These are phyloP conservation scores for Psix sp. DNA, from an alignment of 1,140 invertebrate genomes.

Conservation along the genomic window DNA sequence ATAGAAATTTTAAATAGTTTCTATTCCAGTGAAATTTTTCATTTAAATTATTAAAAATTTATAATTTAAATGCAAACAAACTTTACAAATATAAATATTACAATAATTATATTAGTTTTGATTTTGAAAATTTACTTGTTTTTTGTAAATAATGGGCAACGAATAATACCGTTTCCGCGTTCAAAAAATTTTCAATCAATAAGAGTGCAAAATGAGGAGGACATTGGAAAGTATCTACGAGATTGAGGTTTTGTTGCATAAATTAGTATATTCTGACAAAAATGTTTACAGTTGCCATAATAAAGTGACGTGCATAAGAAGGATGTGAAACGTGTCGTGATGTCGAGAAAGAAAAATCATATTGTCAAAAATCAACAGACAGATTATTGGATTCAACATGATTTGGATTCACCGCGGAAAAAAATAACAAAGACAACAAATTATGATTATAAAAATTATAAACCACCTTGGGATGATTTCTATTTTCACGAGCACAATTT, in stretches of 20 bases:
- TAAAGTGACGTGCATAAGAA: background rate
- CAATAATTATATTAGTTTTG: no score
- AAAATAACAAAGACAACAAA: constrained; percentile 12
- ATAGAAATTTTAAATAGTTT: no score
- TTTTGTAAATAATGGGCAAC: no score
- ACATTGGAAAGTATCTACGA: background rate
- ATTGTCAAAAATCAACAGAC: constrained; percentile 4
- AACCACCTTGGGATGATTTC: constrained; percentile 12
- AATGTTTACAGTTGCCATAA: constrained; percentile 1
- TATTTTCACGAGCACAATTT: constrained; percentile 27
- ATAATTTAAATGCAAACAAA: no score
- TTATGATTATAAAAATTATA: constrained; percentile 23
- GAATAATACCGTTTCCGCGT: no score
- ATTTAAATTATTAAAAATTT: no score
- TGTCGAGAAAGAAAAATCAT: constrained; percentile 21
- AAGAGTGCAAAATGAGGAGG: background rate
- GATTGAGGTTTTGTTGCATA: no score
- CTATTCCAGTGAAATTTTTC: no score
- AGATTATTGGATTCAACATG: constrained; percentile 18
- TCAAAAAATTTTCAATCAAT: no score
- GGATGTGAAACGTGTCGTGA: constrained; percentile 6
- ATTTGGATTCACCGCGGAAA: constrained; percentile 13
- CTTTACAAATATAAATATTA: no score
- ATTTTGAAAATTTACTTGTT: no score
- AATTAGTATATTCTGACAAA: background rate